These are phyloP conservation scores for Phortica magna DNA, from an alignment of 2,888 invertebrate genomes.

Conservation along the genomic window DNA sequence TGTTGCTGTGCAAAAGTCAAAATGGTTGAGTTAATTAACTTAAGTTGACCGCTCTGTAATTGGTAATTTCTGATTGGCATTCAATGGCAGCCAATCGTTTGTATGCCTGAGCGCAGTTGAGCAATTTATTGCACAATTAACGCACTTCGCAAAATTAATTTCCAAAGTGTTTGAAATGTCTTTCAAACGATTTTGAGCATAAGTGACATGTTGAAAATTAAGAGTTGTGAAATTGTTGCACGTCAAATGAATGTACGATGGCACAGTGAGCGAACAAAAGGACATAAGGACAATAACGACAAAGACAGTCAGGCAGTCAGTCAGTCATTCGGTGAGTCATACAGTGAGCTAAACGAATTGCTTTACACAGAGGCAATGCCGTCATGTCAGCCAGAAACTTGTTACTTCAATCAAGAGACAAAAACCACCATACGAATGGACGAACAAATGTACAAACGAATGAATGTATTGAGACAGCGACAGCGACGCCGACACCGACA, in stretches of 20 bases:
- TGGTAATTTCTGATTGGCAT: neutral
- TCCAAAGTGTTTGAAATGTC: neutral
- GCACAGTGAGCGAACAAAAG: neutral
- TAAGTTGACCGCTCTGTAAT: slow-evolving; percentile 33
- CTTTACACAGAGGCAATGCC: neutral
- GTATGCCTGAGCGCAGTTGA: slow-evolving; percentile 2
- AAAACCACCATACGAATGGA: neutral
- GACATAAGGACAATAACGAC: neutral
- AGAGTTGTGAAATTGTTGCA: slow-evolving; percentile 19
- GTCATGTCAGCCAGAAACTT: slow-evolving; percentile 16
- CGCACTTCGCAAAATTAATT: neutral
- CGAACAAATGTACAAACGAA: neutral
- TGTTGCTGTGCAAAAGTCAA: neutral
- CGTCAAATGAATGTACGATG: slow-evolving; percentile 5
- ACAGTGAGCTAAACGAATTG: neutral
- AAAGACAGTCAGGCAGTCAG: neutral
- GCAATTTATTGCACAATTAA: slow-evolving; percentile 27
- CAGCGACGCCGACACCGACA: slow-evolving; percentile 36
- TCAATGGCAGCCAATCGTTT: neutral
- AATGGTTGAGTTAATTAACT: slow-evolving; percentile 15
- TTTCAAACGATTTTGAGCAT: neutral
- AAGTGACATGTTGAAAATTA: slow-evolving; percentile 19
- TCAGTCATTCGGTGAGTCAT: neutral
- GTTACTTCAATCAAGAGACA: slow-evolving; percentile 25
- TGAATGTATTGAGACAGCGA: slow-evolving; percentile 5